phyloP scores from a whole-genome alignment of 2,113 vertebrate genomes.

The Apus apus region DNA sequence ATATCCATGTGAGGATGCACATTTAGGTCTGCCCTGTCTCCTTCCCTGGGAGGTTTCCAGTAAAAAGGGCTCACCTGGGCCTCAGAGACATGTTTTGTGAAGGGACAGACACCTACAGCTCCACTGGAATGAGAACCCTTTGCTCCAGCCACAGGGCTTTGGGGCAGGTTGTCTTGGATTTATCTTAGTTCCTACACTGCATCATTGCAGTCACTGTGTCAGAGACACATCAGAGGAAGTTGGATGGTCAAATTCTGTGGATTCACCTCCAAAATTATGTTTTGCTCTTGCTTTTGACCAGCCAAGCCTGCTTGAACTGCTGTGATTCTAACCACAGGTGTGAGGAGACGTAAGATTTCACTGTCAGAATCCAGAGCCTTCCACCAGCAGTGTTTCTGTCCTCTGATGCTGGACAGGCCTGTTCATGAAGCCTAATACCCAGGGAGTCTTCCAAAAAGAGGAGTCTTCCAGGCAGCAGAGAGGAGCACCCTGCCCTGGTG shows the following conservation, averaged over 20 bases:
- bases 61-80: neutral
- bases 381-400: neutral
- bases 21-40: neutral
- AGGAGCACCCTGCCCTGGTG: neutral
- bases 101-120: neutral
- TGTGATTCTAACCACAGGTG: neutral
- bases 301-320: neutral
- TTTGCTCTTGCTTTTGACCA: neutral
- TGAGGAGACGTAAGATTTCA: neutral
- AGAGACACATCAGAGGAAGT: neutral
- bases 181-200: neutral
- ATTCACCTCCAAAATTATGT: neutral
- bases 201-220: neutral
- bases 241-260: neutral
- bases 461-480: neutral
- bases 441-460: neutral
- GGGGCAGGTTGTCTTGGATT: neutral
- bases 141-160: neutral
- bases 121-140: neutral
- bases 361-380: neutral
- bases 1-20: neutral
- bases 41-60: neutral
- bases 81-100: neutral
- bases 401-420: neutral
- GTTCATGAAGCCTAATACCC: neutral